phyloP scores from a whole-genome alignment of 2,888 invertebrate species.

The Sarcophaga variegata region DNA sequence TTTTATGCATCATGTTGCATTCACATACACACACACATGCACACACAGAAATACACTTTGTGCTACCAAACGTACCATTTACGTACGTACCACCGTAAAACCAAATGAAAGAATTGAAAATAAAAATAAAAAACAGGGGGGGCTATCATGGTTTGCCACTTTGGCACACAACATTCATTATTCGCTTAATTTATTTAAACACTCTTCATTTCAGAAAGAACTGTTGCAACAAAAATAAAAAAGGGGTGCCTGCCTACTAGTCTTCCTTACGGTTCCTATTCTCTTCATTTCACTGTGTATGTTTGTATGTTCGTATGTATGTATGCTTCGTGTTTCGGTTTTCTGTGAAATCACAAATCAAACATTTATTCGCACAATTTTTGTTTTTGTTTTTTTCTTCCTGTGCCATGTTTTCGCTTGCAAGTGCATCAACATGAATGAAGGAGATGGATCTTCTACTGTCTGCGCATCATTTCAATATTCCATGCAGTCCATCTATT shows the following conservation, averaged over 20 bases:
- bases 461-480: conserved; percentile 59
- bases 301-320: neutral
- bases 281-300: conserved; percentile 36
- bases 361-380: conserved; percentile 77
- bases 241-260: conserved; percentile 3
- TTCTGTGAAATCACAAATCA: conserved; percentile 79
- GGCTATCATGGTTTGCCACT: conserved; percentile 8
- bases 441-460: conserved; percentile 39
- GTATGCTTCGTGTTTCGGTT: conserved; percentile 64
- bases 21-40: neutral
- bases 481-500: neutral
- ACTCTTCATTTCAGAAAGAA: conserved; percentile 49
- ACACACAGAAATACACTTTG: too few relatives aligned
- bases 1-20: conserved; percentile 46
- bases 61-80: too few relatives aligned
- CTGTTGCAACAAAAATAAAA: neutral
- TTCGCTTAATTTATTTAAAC: conserved; percentile 57
- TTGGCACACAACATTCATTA: conserved; percentile 43
- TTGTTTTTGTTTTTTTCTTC: conserved; percentile 9
- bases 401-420: conserved; percentile 8
- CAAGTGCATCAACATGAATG: conserved; percentile 53
- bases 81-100: too few relatives aligned
- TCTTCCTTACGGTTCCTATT: conserved; percentile 18
- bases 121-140: neutral
- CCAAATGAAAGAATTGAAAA: too few relatives aligned